Evolutionary conservation across 2,888 invertebrate species (phyloP).

Genomic region (Drosophila parthenogenetica): DNA sequence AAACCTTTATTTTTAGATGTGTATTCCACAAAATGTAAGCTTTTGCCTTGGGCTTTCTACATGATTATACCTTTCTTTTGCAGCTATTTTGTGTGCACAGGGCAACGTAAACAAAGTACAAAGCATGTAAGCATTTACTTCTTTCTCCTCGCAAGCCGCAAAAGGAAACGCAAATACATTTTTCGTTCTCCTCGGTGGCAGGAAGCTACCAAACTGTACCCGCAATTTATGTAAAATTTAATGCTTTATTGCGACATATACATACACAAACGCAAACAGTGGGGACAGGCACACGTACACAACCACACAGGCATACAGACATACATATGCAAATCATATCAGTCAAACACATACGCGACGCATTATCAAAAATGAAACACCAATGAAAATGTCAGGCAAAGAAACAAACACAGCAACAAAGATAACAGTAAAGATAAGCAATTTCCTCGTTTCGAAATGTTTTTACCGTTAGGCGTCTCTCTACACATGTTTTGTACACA

Average conservation of each 20-base stretch:
- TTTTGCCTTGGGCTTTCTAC: no score
- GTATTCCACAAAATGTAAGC: no score
- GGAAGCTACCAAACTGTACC: constrained; percentile 58
- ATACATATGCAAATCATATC: constrained; percentile 76
- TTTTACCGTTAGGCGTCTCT: constrained; percentile 57
- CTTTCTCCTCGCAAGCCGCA: constrained; percentile 20
- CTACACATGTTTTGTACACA: constrained; percentile 73
- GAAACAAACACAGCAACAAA: constrained; percentile 58
- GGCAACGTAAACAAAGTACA: constrained; percentile 26
- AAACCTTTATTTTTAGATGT: no score
- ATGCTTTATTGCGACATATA: constrained; percentile 68
- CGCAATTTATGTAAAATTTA: constrained; percentile 78
- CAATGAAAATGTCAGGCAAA: constrained; percentile 76
- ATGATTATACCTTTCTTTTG: background rate
- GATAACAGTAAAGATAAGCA: constrained; percentile 72
- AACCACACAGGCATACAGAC: constrained; percentile 7
- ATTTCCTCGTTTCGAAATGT: constrained; percentile 64
- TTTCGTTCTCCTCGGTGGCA: constrained; percentile 29
- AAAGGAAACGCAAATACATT: constrained; percentile 50
- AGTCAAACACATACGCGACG: constrained; percentile 63
- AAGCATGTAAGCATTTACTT: constrained; percentile 30
- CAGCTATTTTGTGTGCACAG: background rate
- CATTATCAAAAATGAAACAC: constrained; percentile 79
- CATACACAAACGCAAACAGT: constrained; percentile 23
- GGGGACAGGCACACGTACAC: constrained; percentile 26